phyloP scores from a whole-genome alignment of 2,113 vertebrate genomes.

The Ginglymostoma cirratum region DNA sequence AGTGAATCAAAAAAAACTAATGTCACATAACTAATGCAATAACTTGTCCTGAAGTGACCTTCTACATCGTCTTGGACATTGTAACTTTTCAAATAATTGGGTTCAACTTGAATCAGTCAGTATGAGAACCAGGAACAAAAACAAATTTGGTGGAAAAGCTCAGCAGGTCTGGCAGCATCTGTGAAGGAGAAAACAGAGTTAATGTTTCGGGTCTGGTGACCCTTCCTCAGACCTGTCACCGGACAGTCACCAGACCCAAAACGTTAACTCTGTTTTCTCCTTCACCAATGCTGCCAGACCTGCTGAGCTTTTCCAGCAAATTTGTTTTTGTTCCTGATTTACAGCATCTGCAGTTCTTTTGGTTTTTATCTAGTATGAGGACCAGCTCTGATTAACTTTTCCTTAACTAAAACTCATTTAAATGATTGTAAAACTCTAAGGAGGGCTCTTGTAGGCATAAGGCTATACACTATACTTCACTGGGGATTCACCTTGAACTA shows the following conservation, averaged over 20 bases:
- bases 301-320: too few relatives aligned
- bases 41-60: neutral
- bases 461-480: neutral
- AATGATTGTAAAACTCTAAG: neutral
- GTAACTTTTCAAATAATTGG: neutral
- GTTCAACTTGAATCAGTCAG: neutral
- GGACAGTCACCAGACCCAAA: too few relatives aligned
- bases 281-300: too few relatives aligned
- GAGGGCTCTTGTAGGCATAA: neutral
- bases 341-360: too few relatives aligned
- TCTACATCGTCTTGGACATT: neutral
- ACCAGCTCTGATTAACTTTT: neutral
- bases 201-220: too few relatives aligned
- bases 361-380: neutral
- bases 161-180: too few relatives aligned
- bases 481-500: neutral
- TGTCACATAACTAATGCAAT: neutral
- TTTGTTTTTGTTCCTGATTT: too few relatives aligned
- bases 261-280: too few relatives aligned
- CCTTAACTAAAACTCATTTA: neutral
- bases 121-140: too few relatives aligned
- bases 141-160: too few relatives aligned
- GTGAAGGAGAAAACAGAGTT: too few relatives aligned
- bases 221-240: too few relatives aligned
- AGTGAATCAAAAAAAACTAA: neutral